Conservation (phyloP, 1,140 invertebrate species). For the Pararge aegeria region DNA sequence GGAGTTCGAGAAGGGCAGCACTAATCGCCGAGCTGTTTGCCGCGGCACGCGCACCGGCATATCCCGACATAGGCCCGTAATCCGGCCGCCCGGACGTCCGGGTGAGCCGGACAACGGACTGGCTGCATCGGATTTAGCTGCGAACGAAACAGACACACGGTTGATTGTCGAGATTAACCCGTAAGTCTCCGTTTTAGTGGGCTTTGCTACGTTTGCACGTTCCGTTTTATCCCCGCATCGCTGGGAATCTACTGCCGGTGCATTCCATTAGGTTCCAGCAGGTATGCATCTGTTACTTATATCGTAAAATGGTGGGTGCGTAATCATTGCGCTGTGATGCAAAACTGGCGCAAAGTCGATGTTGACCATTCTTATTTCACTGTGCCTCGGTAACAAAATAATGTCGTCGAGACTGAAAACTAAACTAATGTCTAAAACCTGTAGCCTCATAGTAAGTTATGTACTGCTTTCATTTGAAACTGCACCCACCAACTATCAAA, state of each 20-base stretch:
- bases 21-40: conserved; percentile 65
- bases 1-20: conserved; percentile 54
- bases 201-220: conserved; percentile 47
- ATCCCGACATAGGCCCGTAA: conserved; percentile 58
- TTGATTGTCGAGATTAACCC: conserved; percentile 73
- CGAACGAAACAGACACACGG: conserved; percentile 63
- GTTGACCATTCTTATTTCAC: too few relatives aligned
- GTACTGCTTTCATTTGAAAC: too few relatives aligned
- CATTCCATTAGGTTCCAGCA: neutral
- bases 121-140: conserved; percentile 54
- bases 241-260: conserved; percentile 4
- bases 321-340: too few relatives aligned
- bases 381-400: too few relatives aligned
- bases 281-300: too few relatives aligned
- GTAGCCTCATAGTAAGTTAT: too few relatives aligned
- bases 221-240: conserved; percentile 22
- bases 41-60: conserved; percentile 57
- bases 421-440: too few relatives aligned
- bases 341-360: too few relatives aligned
- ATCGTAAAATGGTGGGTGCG: too few relatives aligned
- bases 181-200: conserved; percentile 49
- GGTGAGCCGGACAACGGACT: conserved; percentile 30
- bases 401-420: too few relatives aligned
- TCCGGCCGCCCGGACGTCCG: conserved; percentile 49
- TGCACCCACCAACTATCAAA: too few relatives aligned